phyloP scores from a whole-genome alignment of 2,113 vertebrate species.

The Dicaeum eximium region DNA sequence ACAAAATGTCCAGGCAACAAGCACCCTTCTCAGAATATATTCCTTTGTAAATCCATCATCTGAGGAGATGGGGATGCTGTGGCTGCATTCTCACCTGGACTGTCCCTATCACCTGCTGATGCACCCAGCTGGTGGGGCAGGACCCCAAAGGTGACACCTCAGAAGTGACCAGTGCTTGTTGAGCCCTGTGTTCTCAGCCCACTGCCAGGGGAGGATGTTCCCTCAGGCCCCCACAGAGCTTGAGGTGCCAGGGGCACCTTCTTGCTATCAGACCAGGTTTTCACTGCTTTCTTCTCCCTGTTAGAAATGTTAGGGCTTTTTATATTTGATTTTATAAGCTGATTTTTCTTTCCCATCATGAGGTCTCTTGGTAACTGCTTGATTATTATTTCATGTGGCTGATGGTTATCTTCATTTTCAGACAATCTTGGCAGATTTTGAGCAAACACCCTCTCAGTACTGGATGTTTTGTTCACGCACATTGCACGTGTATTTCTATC shows the following conservation, averaged over 20 bases:
- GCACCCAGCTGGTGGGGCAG: not conserved
- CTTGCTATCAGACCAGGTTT: not conserved
- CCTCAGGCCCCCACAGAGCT: not conserved
- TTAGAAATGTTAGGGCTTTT: not conserved
- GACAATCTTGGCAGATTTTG: not conserved
- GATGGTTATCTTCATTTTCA: not conserved
- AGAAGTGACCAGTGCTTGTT: rapidly evolving
- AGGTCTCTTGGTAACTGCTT: not conserved
- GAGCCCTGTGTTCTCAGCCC: not conserved
- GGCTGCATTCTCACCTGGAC: not conserved
- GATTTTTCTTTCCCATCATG: not conserved
- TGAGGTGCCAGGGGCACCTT: not conserved
- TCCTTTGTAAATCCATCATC: not conserved
- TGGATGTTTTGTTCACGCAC: not conserved
- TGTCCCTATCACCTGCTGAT: rapidly evolving
- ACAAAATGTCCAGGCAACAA: too few relatives aligned
- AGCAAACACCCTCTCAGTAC: not conserved
- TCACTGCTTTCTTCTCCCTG: not conserved
- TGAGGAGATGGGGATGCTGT: not conserved
- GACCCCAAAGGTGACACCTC: not conserved
- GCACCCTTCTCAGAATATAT: not conserved
- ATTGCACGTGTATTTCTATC: not conserved
- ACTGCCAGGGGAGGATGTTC: too few relatives aligned
- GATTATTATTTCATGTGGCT: not conserved
- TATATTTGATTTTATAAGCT: not conserved